Conservation (phyloP, 2,888 invertebrate genomes). For the Dasysyrphus tricinctus region DNA sequence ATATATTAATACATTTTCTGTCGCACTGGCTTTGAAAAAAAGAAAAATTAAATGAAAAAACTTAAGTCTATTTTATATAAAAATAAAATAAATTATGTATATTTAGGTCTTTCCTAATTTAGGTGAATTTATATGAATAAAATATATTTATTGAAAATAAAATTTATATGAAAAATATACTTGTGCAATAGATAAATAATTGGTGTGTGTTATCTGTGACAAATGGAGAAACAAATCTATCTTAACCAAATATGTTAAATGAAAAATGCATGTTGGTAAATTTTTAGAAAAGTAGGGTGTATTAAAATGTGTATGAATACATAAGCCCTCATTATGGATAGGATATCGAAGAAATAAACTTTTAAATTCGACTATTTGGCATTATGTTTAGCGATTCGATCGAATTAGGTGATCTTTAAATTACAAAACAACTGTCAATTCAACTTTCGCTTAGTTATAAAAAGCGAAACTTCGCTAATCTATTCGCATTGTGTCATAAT, state of each 20-base stretch:
- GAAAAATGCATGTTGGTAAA: not conserved
- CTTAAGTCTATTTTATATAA: constrained; percentile 57
- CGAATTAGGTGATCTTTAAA: not conserved
- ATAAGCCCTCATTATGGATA: not conserved
- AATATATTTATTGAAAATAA: constrained; percentile 71
- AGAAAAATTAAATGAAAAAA: constrained; percentile 4
- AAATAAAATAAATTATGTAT: constrained; percentile 42
- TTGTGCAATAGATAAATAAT: constrained; percentile 67
- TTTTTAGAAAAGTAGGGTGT: not conserved
- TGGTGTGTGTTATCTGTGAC: constrained; percentile 62
- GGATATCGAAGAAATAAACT: not conserved
- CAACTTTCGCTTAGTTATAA: no score
- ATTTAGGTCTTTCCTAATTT: constrained; percentile 44
- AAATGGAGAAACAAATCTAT: constrained; percentile 33
- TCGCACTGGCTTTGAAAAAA: constrained; percentile 47
- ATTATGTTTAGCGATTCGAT: not conserved
- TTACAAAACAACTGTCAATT: not conserved
- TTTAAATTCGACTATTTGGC: not conserved
- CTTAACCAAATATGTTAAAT: not conserved
- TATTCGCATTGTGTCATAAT: no score
- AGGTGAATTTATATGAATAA: constrained; percentile 72
- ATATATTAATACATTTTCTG: constrained; percentile 37
- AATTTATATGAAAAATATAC: constrained; percentile 52
- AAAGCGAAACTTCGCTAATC: no score
- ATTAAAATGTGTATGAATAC: not conserved